Percentiles rank a stretch among this genome's conserved stretches.
Conservation (phyloP, 2,888 invertebrate genomes). For the Chalcosyrphus nemorum region DNA sequence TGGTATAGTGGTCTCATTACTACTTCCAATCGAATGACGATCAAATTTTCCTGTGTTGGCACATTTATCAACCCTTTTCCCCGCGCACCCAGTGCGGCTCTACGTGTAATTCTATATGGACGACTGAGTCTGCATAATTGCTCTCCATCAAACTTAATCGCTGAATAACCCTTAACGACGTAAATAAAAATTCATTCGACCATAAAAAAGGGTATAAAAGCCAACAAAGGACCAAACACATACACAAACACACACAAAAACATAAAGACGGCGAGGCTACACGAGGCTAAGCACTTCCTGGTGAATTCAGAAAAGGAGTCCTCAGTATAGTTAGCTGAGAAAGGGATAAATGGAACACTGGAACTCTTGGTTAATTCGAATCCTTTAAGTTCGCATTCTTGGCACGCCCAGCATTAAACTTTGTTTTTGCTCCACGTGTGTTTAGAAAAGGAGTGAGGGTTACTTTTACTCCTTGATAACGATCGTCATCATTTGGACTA, state of each 20-base stretch:
- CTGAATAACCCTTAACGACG: constrained; percentile 66
- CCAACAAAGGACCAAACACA: constrained; percentile 40
- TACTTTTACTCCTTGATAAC: constrained; percentile 1
- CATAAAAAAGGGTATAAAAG: constrained; percentile 68
- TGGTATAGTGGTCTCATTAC: constrained; percentile 35
- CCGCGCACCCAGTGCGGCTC: neutral
- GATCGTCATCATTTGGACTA: constrained; percentile 34
- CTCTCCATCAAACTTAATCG: constrained; percentile 67
- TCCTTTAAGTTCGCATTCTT: constrained; percentile 57
- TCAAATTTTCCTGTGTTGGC: constrained; percentile 23
- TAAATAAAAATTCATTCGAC: constrained; percentile 66
- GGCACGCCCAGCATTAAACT: constrained; percentile 58
- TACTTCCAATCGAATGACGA: constrained; percentile 52
- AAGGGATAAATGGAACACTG: constrained; percentile 17
- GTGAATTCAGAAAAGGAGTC: constrained; percentile 17
- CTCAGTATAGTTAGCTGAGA: neutral
- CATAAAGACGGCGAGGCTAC: neutral
- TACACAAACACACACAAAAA: neutral
- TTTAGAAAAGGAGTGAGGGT: constrained; percentile 5
- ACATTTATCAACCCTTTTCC: constrained; percentile 61
- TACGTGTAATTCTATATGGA: constrained; percentile 18
- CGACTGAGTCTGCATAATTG: constrained; percentile 58
- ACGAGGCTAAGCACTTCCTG: neutral
- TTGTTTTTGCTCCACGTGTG: constrained; percentile 33
- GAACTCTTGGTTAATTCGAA: constrained; percentile 43